These are phyloP conservation scores for Pycnomerus fuliginosus DNA, from an alignment of 2,888 invertebrate genomes.

Conservation along the genomic window DNA sequence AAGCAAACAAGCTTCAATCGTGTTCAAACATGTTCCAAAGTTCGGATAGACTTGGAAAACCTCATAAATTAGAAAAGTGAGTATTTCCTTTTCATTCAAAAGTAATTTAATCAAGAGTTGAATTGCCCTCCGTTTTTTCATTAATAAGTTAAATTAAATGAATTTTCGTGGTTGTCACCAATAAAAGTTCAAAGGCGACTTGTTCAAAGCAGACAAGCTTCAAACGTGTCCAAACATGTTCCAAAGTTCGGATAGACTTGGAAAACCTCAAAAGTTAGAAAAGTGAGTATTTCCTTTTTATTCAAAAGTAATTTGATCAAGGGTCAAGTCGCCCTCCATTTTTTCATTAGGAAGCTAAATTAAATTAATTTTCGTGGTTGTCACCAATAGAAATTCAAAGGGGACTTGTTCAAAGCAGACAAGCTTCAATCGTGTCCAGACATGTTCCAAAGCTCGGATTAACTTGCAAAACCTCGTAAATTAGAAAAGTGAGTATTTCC, in stretches of 20 bases:
- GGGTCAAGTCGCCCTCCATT: too few species aligned
- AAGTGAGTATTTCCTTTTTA: background rate
- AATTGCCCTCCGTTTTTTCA: too few species aligned
- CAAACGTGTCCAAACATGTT: too few species aligned
- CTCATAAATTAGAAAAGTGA: background rate
- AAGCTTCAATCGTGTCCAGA: too few species aligned
- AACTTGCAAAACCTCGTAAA: background rate
- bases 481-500: background rate
- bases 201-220: too few species aligned
- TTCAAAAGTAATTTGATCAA: constrained; percentile 13
- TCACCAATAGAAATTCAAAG: constrained; percentile 11
- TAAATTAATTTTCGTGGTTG: constrained; percentile 15
- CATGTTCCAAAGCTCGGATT: too few species aligned
- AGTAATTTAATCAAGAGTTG: constrained; percentile 14
- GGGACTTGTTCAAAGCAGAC: too few species aligned
- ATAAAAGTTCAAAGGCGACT: too few species aligned
- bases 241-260: too few species aligned
- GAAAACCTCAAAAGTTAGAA: background rate
- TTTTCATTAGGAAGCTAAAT: too few species aligned
- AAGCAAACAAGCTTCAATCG: constrained; percentile 13
- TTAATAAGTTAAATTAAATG: too few species aligned
- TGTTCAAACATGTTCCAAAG: constrained; percentile 9
- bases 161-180: constrained; percentile 8
- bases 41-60: constrained; percentile 7
- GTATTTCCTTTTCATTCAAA: background rate